Conservation (phyloP, 2,888 invertebrate genomes). For the Acanthoscelides obtectus region DNA sequence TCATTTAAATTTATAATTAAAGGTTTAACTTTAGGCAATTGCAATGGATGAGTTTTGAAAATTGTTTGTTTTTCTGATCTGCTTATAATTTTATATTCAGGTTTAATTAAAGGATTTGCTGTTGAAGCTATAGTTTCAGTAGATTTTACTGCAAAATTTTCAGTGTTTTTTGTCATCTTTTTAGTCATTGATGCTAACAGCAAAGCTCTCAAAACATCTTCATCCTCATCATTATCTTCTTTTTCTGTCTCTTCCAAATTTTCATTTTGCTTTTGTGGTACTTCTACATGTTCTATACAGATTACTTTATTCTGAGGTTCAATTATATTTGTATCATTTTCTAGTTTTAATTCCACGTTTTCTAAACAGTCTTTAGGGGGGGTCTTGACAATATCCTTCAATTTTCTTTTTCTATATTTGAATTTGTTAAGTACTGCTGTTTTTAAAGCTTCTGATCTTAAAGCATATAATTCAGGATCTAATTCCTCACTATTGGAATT, state of each 20-base stretch:
- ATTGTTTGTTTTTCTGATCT: background rate
- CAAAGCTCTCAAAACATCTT: constrained; percentile 57
- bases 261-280: constrained; percentile 27
- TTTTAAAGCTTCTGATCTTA: constrained; percentile 62
- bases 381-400: constrained; percentile 12
- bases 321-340: constrained; percentile 8
- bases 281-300: constrained; percentile 28
- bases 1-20: constrained; percentile 42
- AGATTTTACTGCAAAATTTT: constrained; percentile 1
- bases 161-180: constrained; percentile 46
- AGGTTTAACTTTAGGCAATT: constrained; percentile 37
- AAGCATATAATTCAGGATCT: constrained; percentile 58
- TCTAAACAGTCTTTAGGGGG: background rate
- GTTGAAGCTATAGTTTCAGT: background rate
- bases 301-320: constrained; percentile 13
- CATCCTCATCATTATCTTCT: constrained; percentile 42
- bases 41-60: constrained; percentile 12
- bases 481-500: constrained; percentile 15
- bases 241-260: constrained; percentile 42
- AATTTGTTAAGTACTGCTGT: constrained; percentile 65
- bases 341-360: background rate
- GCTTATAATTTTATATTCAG: background rate
- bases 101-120: constrained; percentile 10
- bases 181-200: constrained; percentile 57
- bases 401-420: constrained; percentile 52